Percentiles rank a stretch among this genome's conserved stretches.
phyloP scores from a whole-genome alignment of 2,888 invertebrate genomes.

The Sthenelais limicola region DNA sequence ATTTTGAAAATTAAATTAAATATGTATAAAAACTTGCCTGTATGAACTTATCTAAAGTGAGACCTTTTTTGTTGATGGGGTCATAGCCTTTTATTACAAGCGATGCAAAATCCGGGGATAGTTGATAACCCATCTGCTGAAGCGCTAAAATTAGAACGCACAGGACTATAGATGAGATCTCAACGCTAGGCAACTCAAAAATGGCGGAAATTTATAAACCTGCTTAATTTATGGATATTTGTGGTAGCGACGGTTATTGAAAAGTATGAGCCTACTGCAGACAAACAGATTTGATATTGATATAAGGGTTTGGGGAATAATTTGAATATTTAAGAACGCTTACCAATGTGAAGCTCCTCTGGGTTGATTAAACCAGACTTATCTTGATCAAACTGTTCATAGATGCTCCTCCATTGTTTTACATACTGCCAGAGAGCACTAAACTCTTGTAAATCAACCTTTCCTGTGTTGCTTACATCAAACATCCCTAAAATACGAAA shows the following conservation, averaged over 20 bases:
- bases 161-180: background rate
- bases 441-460: constrained; percentile 87
- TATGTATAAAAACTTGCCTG: too few species aligned
- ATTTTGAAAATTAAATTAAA: too few species aligned
- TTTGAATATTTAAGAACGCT: constrained; percentile 16
- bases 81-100: constrained; percentile 83
- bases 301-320: too few species aligned
- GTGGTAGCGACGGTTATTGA: too few species aligned
- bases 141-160: constrained; percentile 77
- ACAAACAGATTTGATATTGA: too few species aligned
- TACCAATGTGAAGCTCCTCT: constrained; percentile 83
- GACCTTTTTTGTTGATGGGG: constrained; percentile 77
- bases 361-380: constrained; percentile 89
- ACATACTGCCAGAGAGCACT: constrained; percentile 89
- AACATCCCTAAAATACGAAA: constrained; percentile 83
- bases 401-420: constrained; percentile 88
- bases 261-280: too few species aligned
- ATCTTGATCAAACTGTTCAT: constrained; percentile 88
- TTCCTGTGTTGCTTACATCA: constrained; percentile 87
- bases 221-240: too few species aligned
- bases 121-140: constrained; percentile 89
- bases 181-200: background rate
- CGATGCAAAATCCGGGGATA: constrained; percentile 84
- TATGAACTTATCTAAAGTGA: constrained; percentile 89
- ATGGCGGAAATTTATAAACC: background rate